Conservation (phyloP, 2,113 vertebrate species). For the Loxodonta africana region DNA sequence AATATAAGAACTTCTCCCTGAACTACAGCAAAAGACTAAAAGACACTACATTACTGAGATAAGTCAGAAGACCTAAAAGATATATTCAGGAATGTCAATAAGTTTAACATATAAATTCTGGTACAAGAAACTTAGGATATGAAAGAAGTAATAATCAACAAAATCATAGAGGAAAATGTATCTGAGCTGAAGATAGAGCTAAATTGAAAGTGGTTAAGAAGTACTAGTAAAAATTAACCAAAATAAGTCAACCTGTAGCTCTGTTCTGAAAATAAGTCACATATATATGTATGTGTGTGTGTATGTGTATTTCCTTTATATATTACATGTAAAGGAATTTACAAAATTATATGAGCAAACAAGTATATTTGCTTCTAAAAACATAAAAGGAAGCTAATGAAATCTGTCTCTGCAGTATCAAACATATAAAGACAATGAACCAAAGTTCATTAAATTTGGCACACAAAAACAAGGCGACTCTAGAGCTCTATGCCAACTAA, state of each 20-base stretch:
- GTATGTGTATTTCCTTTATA: not conserved
- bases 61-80: not conserved
- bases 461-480: not conserved
- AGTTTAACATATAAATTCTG: not conserved
- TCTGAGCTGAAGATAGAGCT: not conserved
- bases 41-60: not conserved
- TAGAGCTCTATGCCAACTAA: not conserved
- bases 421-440: not conserved
- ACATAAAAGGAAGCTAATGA: conserved; percentile 21
- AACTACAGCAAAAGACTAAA: not conserved
- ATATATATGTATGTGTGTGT: not conserved
- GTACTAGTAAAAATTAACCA: not conserved
- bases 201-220: not conserved
- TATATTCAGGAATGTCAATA: not conserved
- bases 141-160: not conserved
- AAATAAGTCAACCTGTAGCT: not conserved
- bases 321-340: not conserved
- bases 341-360: not conserved
- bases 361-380: not conserved
- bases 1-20: not conserved
- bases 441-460: not conserved
- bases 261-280: not conserved
- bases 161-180: not conserved
- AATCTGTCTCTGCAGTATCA: not conserved
- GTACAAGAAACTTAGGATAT: not conserved